These are phyloP conservation scores for Geotrypetes seraphini DNA, from an alignment of 2,797 vertebrate genomes.

Conservation along the genomic window DNA sequence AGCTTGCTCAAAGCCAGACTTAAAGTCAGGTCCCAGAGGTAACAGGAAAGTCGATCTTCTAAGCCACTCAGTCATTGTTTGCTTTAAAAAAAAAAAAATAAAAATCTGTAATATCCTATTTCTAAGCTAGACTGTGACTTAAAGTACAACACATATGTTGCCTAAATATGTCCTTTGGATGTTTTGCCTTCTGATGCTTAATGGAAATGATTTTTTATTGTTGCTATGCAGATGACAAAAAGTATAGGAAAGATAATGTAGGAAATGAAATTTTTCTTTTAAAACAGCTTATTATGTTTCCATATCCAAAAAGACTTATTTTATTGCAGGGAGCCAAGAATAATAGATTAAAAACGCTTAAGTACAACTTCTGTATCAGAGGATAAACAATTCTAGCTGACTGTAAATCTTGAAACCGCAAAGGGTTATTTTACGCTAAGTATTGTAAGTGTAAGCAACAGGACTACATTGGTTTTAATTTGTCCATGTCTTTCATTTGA, in stretches of 20 bases:
- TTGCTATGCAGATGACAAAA: slow-evolving; percentile 20
- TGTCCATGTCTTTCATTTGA: slow-evolving; percentile 74
- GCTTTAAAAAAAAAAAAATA: too few species aligned
- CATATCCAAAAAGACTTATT: too few species aligned
- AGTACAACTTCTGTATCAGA: neutral
- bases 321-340: too few species aligned
- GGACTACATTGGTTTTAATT: slow-evolving; percentile 70
- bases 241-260: slow-evolving; percentile 28
- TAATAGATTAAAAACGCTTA: too few species aligned
- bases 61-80: slow-evolving; percentile 62
- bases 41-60: slow-evolving; percentile 58
- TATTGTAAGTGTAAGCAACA: slow-evolving; percentile 45
- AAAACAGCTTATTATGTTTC: too few species aligned
- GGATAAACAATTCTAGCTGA: too few species aligned
- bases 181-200: slow-evolving; percentile 34
- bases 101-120: slow-evolving; percentile 59
- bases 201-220: slow-evolving; percentile 37
- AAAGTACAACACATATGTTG: slow-evolving; percentile 37
- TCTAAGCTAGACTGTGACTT: slow-evolving; percentile 45
- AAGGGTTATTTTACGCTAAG: slow-evolving; percentile 50
- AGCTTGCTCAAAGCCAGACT: slow-evolving; percentile 64
- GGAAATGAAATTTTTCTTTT: too few species aligned
- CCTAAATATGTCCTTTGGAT: slow-evolving; percentile 38
- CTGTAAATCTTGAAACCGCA: slow-evolving; percentile 32
- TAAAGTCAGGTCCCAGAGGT: slow-evolving; percentile 64